Percentiles rank a stretch among this genome's conserved stretches.
These are phyloP conservation scores for Poeciliopsis turneri DNA, from an alignment of 2,797 vertebrate genomes.

Conservation along the genomic window DNA sequence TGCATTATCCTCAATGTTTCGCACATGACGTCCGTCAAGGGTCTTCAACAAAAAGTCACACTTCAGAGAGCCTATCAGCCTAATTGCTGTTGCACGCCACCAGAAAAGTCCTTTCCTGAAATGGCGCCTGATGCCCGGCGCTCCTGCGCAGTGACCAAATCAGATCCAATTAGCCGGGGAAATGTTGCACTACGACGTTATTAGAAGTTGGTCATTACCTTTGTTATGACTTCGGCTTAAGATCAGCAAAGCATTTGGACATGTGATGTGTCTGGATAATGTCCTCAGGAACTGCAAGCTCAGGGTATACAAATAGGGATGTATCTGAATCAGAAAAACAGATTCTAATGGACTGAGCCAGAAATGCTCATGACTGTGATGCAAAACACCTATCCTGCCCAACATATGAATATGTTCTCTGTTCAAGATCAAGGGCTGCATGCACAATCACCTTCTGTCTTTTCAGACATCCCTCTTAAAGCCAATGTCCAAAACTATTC, in stretches of 20 bases:
- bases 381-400: constrained; percentile 46
- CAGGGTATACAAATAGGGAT: constrained; percentile 33
- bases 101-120: constrained; percentile 72
- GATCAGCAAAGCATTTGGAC: constrained; percentile 27
- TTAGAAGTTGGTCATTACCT: constrained; percentile 61
- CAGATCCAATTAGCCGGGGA: constrained; percentile 73
- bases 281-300: constrained; percentile 31
- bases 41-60: constrained; percentile 66
- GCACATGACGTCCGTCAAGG: constrained; percentile 70
- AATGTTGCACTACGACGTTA: constrained; percentile 50
- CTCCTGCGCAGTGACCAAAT: constrained; percentile 61
- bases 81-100: constrained; percentile 57
- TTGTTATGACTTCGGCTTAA: constrained; percentile 59
- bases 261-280: constrained; percentile 20
- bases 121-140: constrained; percentile 61
- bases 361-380: constrained; percentile 39
- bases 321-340: constrained; percentile 46
- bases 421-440: constrained; percentile 42
- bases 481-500: background rate
- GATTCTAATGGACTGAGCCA: constrained; percentile 54
- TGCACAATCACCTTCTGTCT: constrained; percentile 25
- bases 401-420: constrained; percentile 32
- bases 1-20: constrained; percentile 72
- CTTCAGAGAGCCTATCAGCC: constrained; percentile 72
- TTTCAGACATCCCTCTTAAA: constrained; percentile 8